Percentiles rank a stretch among this genome's conserved stretches.
Conservation (phyloP, 1,140 invertebrate genomes). For the Sinonovacula constricta region DNA sequence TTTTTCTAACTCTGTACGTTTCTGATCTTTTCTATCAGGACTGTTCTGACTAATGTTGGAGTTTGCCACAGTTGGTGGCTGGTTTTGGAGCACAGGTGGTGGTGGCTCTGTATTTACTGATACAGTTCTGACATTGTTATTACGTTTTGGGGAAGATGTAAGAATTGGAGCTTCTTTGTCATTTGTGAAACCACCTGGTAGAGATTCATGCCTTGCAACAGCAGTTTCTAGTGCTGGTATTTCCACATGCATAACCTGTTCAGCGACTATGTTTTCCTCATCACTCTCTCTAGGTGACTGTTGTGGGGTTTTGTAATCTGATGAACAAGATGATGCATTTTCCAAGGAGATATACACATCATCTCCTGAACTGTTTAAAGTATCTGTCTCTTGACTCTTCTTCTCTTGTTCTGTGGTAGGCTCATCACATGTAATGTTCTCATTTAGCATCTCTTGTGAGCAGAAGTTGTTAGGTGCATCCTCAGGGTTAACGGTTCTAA, state of each 20-base stretch:
- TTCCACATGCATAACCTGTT: conserved; percentile 45
- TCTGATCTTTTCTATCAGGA: neutral
- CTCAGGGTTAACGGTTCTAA: conserved; percentile 21
- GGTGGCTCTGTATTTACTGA: conserved; percentile 59
- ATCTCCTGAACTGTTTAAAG: conserved; percentile 28
- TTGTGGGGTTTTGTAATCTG: conserved; percentile 64
- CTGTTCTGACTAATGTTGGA: conserved; percentile 29
- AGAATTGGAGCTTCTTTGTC: conserved; percentile 35
- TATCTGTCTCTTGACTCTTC: neutral
- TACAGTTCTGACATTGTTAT: conserved; percentile 48
- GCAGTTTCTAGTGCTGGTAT: conserved; percentile 45
- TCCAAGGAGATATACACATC: conserved; percentile 38
- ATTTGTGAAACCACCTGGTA: too few species aligned
- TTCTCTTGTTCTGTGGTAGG: neutral
- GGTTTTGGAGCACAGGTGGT: conserved; percentile 19
- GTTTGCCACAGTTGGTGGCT: conserved; percentile 34
- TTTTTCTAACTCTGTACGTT: conserved; percentile 52
- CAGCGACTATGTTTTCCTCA: neutral
- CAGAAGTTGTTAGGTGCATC: conserved; percentile 16
- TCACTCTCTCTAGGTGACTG: conserved; percentile 59
- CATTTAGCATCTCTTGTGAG: conserved; percentile 40
- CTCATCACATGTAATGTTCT: neutral
- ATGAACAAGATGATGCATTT: conserved; percentile 53
- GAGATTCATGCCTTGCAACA: neutral
- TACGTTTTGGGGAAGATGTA: conserved; percentile 30